phyloP scores from a whole-genome alignment of 2,113 vertebrate species.

The Xiphophorus maculatus region DNA sequence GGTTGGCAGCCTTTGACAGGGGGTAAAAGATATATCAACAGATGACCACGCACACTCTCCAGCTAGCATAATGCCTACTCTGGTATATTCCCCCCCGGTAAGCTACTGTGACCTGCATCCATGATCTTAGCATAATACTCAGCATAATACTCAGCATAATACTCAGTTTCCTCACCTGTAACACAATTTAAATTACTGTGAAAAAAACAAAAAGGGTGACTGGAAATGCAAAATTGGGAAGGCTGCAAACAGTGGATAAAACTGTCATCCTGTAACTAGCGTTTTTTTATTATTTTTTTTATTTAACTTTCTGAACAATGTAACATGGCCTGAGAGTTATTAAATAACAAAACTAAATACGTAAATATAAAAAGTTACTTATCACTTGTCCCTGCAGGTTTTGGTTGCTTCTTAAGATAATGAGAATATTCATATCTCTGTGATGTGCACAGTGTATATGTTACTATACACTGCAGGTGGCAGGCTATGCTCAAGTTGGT shows the following conservation, averaged over 20 bases:
- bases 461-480: neutral
- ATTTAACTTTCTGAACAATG: no score
- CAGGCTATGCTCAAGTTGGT: neutral
- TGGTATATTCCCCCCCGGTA: conserved; percentile 45
- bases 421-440: no score
- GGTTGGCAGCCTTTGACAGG: conserved; percentile 8
- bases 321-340: no score
- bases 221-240: no score
- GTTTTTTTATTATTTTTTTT: no score
- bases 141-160: conserved; percentile 36
- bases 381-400: no score
- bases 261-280: no score
- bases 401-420: no score
- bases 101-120: conserved; percentile 36
- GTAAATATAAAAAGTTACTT: no score
- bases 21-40: conserved; percentile 38
- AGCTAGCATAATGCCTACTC: conserved; percentile 14
- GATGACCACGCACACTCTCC: conserved; percentile 18
- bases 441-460: neutral
- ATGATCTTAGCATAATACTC: conserved; percentile 42
- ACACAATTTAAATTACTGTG: neutral
- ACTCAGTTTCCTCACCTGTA: neutral
- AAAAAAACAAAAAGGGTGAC: neutral
- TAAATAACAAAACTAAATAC: no score
- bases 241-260: no score